Evolutionary conservation across 1,140 invertebrate species (phyloP).

Genomic region (Magallana angulata): DNA sequence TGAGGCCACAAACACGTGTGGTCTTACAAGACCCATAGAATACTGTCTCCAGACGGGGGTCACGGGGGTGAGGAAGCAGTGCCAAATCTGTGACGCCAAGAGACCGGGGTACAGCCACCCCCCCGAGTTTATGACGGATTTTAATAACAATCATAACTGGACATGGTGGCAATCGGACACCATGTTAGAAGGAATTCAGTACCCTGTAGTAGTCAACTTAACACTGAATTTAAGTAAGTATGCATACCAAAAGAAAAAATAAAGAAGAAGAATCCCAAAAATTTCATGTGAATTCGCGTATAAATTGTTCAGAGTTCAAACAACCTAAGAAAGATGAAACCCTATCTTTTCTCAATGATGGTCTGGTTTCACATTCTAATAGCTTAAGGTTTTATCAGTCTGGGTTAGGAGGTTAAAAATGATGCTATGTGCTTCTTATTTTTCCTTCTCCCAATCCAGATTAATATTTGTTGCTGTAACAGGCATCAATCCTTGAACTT

Average conservation of each 20-base stretch:
- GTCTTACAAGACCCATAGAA: conserved; percentile 77
- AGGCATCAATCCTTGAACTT: no score
- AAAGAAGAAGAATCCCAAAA: no score
- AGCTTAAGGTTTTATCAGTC: no score
- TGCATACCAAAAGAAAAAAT: neutral
- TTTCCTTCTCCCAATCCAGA: no score
- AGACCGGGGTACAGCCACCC: conserved; percentile 84
- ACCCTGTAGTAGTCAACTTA: conserved; percentile 93
- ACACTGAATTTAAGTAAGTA: conserved; percentile 91
- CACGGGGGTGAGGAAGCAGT: conserved; percentile 81
- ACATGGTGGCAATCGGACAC: conserved; percentile 99
- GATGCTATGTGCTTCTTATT: no score
- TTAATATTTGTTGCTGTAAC: no score
- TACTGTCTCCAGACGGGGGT: conserved; percentile 94
- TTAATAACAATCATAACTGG: conserved; percentile 91
- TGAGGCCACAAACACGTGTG: conserved; percentile 97
- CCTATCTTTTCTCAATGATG: neutral
- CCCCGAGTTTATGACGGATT: conserved; percentile 92
- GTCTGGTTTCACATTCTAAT: neutral
- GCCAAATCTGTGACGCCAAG: conserved; percentile 81
- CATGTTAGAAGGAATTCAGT: conserved; percentile 94
- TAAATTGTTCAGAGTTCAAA: no score
- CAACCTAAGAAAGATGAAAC: no score
- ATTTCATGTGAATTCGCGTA: no score
- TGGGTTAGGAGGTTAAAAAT: no score